Base-by-base conservation (phyloP, 2,113 vertebrate genomes). In the Theristicus caerulescens region DNA sequence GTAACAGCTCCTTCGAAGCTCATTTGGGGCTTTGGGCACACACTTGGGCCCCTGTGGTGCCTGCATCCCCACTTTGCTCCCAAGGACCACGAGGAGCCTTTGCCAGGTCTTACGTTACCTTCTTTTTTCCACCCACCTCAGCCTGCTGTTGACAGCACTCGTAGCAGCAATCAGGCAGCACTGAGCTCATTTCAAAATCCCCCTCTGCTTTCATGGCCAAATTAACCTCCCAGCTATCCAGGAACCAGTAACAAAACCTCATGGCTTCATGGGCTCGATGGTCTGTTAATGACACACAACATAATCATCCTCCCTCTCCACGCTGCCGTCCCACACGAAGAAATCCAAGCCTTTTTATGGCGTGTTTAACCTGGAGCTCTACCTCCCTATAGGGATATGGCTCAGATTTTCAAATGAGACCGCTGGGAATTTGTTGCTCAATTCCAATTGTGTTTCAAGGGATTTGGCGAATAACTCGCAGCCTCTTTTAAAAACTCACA, bases 31-130 rank as follows among this genome's bases (percentile, higher is more conserved):
- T 44, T 13, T 40, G 51, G n/a, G 13, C 26, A 20, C 34, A 34
- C 22, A 0, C 34, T 0, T 18, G n/a, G 62, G 36, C 19, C 40
- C 15, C 49, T 24, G 11, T 5, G 1, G n/a, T 10, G 32, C 7
- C 10, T 47, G 10, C 42, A 21, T 21, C 49, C 54, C 26, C 14
- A 8, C 0, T 57, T 82, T 59, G 47, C 31, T 57, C 46, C 31
- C 24, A 24, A 19, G 32, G 18, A 69, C 18, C 36, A 34, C 0
- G 0, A 44, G 58, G 31, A 82, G 61, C 46, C 40, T 69, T 77
- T 32, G 34, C 34, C 26, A 52, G 54, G 31, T 76, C 66, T 77
- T 59, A 8, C 0, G 1, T 20, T 25, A 5, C 26, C 44, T 55
- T 44, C 49, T 36, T 27, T 58, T 57, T 32, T 10, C 32, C 36